Conservation (phyloP, 2,797 vertebrate genomes). For the Pitangus sulphuratus region DNA sequence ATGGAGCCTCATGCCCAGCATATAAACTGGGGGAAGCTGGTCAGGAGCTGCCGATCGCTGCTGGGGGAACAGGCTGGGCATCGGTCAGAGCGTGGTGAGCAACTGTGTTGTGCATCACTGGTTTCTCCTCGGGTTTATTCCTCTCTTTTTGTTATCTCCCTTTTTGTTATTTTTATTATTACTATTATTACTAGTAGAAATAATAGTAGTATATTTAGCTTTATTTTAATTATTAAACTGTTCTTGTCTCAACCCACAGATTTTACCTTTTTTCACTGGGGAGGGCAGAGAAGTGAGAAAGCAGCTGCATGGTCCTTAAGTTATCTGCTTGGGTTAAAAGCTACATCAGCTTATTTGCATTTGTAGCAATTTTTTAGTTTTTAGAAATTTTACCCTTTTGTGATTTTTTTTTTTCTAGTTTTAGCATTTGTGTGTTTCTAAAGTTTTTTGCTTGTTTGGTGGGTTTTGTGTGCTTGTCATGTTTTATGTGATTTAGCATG, state of each 20-base stretch:
- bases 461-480: not conserved
- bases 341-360: not conserved
- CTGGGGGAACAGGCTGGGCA: not conserved
- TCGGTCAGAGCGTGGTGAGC: not conserved
- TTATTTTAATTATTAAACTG: not conserved
- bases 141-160: not conserved
- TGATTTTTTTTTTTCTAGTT: rapidly evolving
- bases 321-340: not conserved
- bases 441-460: not conserved
- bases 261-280: not conserved
- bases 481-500: not conserved
- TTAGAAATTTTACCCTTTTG: not conserved
- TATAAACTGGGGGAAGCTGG: not conserved
- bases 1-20: not conserved
- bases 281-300: not conserved
- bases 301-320: too few species aligned
- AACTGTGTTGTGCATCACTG: not conserved
- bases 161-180: too few species aligned
- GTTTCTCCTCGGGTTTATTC: not conserved
- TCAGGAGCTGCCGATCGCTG: not conserved
- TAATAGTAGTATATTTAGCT: not conserved
- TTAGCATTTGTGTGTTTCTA: not conserved
- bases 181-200: not conserved
- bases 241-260: not conserved
- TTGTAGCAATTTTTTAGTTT: not conserved